Evolutionary conservation across 2,797 vertebrate species (phyloP), one percentile per base, ranked within the genome.

Genomic region (Schizopygopsis malacanthus): DNA sequence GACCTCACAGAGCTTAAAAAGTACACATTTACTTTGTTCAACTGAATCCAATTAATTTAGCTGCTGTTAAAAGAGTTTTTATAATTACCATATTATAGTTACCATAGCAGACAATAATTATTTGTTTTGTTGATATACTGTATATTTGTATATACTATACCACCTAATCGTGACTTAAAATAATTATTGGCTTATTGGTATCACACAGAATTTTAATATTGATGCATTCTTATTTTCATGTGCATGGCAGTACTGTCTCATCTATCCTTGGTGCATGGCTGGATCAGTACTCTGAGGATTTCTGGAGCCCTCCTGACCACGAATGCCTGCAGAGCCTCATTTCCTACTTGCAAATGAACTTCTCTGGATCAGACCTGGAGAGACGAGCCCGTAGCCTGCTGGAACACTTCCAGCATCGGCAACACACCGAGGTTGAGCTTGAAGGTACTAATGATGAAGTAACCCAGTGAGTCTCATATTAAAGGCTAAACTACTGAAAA

Each of bases 251-350:
- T 86, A 96, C 97, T 88, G 95, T 97, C 92, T 97, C 97, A 39
- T 97, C 96, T 90, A 97, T 97, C 92, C 93, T 97, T 93, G 96
- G 97, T 0, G 96, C 97, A 61, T 97, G 97, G 97, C 92, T 97
- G 90, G 96, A 97, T 91, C 96, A 97, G 90, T 97, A 97, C 87
- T 97, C 97, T 0, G 97, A 97, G 88, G 96, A 97, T 81, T 97
- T 97, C 92, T 95, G 95, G 73, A 96, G 95, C 69, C 96, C 96
- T 5, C 96, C 96, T 0, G 96, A 97, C 81, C 96, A 96, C 0
- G 3, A 93, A 90, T 97, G 96, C 91, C 95, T 97, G 86, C 95
- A 94, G 91, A 96, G 95, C 86, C 96, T 97, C 83, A 95, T 97
- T 90, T 93, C 96, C 52, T 97, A 97, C 0, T 94, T 97, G 79